Evolutionary conservation across 23 tunicate genomes (phyloP).

Genomic region (Trididemnum miniatum): DNA sequence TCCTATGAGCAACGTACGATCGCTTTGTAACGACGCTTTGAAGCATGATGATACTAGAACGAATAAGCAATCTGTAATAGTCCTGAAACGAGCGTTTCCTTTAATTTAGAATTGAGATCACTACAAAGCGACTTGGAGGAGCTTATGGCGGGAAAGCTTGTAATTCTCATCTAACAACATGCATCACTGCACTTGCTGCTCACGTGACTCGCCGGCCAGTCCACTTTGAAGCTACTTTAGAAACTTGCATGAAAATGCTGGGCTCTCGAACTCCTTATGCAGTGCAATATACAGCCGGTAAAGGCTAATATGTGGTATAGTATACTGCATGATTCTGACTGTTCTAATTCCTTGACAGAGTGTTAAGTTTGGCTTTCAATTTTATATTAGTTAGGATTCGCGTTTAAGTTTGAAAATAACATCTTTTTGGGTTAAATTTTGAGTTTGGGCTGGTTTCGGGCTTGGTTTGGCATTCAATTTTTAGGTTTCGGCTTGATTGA

Average conservation of each 20-base stretch:
- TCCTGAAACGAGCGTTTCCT: too few species aligned
- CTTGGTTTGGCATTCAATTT: too few species aligned
- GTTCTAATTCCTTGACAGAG: background rate
- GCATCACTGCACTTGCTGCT: slow-evolving; percentile 71
- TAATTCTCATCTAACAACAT: slow-evolving; percentile 48
- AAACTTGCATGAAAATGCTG: slow-evolving; percentile 72
- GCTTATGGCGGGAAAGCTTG: slow-evolving; percentile 93
- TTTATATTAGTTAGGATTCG: background rate
- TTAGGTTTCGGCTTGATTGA: too few species aligned
- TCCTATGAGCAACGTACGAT: too few species aligned
- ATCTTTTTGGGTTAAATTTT: too few species aligned
- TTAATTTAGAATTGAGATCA: slow-evolving; percentile 60
- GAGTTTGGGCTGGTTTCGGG: too few species aligned
- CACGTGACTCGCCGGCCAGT: slow-evolving; percentile 72
- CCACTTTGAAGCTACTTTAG: slow-evolving; percentile 55
- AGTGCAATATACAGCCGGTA: slow-evolving; percentile 66
- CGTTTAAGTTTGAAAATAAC: too few species aligned
- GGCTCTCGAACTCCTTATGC: slow-evolving; percentile 65
- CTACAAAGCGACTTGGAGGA: slow-evolving; percentile 79
- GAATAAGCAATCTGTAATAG: too few species aligned
- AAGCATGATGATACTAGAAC: too few species aligned
- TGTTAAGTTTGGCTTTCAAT: background rate
- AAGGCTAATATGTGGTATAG: background rate
- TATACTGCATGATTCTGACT: too few species aligned
- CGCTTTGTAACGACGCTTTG: too few species aligned